Evolutionary conservation across 2,888 invertebrate species (phyloP).

Genomic region (Macaria notata): DNA sequence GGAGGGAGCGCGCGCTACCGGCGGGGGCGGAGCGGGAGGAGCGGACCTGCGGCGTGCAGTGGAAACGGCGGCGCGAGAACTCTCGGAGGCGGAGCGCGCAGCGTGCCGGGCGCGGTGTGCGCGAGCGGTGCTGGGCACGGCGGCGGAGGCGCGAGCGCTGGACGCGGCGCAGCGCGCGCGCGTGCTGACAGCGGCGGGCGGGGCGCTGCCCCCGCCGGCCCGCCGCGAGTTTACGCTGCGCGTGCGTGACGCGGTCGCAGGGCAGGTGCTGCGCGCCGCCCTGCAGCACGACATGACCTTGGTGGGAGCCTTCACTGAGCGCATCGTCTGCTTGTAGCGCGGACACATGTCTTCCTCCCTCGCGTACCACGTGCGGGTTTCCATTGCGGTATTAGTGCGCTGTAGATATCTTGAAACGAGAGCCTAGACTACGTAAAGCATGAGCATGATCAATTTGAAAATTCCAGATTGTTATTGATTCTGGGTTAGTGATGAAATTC

Average conservation of each 20-base stretch:
- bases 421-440: too few relatives aligned
- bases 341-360: constrained; percentile 9
- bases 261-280: constrained; percentile 70
- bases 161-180: constrained; percentile 61
- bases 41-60: constrained; percentile 63
- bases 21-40: constrained; percentile 51
- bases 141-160: constrained; percentile 52
- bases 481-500: constrained; percentile 15
- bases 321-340: constrained; percentile 69
- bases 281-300: constrained; percentile 67
- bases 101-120: constrained; percentile 57
- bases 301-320: constrained; percentile 72
- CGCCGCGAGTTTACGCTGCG: constrained; percentile 69
- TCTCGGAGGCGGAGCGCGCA: constrained; percentile 66
- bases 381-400: background rate
- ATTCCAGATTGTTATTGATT: constrained; percentile 9
- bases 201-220: constrained; percentile 56
- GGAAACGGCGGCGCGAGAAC: constrained; percentile 67
- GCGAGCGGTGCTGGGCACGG: constrained; percentile 60
- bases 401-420: too few relatives aligned
- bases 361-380: background rate
- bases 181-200: constrained; percentile 58
- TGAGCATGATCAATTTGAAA: background rate
- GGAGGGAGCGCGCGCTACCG: constrained; percentile 54
- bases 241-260: constrained; percentile 61